phyloP scores from a whole-genome alignment of 2,797 vertebrate species.

The Pseudochirops corinnae region DNA sequence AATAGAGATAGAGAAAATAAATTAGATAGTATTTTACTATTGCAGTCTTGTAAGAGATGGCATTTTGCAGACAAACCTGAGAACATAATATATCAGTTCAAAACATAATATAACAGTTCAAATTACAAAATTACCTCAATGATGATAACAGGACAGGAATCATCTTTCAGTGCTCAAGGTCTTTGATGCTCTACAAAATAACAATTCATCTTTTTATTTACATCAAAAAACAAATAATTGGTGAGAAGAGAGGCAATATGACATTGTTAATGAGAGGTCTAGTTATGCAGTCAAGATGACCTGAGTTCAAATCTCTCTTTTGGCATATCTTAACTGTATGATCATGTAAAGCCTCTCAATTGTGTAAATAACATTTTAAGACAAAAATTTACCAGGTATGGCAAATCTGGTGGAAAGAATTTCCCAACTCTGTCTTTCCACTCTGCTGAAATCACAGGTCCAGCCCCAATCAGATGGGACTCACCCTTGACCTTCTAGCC shows the following conservation, averaged over 20 bases:
- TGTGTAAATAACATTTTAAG: not conserved
- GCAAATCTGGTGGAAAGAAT: not conserved
- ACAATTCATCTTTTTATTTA: conserved; percentile 24
- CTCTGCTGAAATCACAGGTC: not conserved
- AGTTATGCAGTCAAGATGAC: not conserved
- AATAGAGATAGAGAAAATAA: not conserved
- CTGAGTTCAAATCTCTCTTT: not conserved
- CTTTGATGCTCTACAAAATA: not conserved
- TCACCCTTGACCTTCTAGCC: not conserved
- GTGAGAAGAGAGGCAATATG: not conserved
- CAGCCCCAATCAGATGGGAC: not conserved
- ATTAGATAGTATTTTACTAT: not conserved
- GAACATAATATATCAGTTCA: not conserved
- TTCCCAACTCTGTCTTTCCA: not conserved
- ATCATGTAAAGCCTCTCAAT: not conserved
- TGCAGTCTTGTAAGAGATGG: not conserved
- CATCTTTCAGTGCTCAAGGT: not conserved
- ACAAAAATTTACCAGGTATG: not conserved
- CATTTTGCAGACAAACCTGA: not conserved
- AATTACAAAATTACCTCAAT: not conserved
- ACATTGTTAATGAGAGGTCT: not conserved
- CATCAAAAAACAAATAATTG: not conserved
- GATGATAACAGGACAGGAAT: conserved; percentile 28
- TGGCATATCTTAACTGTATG: not conserved
- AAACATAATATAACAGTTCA: not conserved